Evolutionary conservation across 1,140 invertebrate species (phyloP).

Genomic region (Phymorhynchus buccinoides): DNA sequence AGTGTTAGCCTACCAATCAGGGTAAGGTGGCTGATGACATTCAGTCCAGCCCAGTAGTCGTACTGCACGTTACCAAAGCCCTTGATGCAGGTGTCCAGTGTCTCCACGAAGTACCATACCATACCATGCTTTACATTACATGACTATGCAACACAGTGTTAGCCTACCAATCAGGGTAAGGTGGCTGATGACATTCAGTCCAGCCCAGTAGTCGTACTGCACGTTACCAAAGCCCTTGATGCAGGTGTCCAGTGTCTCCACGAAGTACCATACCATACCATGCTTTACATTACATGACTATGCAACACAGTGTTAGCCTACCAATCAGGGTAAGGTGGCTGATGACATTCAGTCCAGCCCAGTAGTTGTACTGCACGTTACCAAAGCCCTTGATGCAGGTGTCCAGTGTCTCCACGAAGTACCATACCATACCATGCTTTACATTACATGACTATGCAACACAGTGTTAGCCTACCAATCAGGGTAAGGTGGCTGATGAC

Average conservation of each 20-base stretch:
- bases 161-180: no score
- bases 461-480: no score
- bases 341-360: conserved; percentile 62
- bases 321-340: conserved; percentile 55
- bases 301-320: no score
- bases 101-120: conserved; percentile 52
- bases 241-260: conserved; percentile 51
- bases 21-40: conserved; percentile 59
- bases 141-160: no score
- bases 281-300: no score
- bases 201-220: conserved; percentile 60
- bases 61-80: conserved; percentile 58
- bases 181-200: conserved; percentile 58
- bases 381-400: conserved; percentile 63
- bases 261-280: no score
- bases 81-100: conserved; percentile 49
- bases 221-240: conserved; percentile 58
- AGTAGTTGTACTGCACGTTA: conserved; percentile 52
- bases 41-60: conserved; percentile 65
- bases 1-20: no score
- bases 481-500: conserved; percentile 57
- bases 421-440: no score
- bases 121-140: no score
- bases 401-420: conserved; percentile 50
- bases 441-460: no score